A percentile compares a stretch with the other conserved stretches of the same genome.
phyloP scores from a whole-genome alignment of 2,113 vertebrate species.

The Myocastor coypus region DNA sequence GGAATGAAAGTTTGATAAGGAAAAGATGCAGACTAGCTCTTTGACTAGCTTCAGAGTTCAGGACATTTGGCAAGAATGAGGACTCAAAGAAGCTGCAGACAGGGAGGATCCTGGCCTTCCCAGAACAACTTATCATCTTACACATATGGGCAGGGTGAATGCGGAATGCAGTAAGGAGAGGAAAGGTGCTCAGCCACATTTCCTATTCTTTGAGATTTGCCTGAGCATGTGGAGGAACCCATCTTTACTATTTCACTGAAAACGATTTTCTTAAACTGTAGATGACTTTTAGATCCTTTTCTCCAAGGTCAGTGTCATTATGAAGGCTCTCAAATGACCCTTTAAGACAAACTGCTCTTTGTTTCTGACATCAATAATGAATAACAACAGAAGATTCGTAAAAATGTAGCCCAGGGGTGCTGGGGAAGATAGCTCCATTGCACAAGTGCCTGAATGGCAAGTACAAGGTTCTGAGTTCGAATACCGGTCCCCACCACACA shows the following conservation, averaged over 20 bases:
- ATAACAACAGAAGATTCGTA: not conserved
- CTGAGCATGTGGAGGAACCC: not conserved
- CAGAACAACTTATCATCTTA: not conserved
- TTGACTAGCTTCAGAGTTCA: not conserved
- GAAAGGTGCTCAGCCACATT: not conserved
- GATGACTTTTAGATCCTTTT: not conserved
- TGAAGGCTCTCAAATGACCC: not conserved
- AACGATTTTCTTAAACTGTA: not conserved
- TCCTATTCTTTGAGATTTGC: not conserved
- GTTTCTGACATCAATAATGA: not conserved
- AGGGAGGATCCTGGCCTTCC: not conserved
- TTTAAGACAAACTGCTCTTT: not conserved
- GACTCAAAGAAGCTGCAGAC: not conserved
- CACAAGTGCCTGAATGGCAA: too few relatives aligned
- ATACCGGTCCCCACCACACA: too few relatives aligned
- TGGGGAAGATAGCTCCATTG: too few relatives aligned
- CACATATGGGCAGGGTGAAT: not conserved
- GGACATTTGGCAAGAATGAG: not conserved
- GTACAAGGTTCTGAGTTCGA: too few relatives aligned
- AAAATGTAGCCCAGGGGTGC: not conserved
- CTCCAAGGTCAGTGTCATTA: not conserved
- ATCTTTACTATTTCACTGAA: not conserved
- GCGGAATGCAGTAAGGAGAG: not conserved
- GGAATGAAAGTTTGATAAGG: not conserved
- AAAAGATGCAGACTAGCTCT: not conserved